Evolutionary conservation across 2,797 vertebrate genomes (phyloP), one percentile per base, ranked within the genome.

Genomic region (Meda fulgida): DNA sequence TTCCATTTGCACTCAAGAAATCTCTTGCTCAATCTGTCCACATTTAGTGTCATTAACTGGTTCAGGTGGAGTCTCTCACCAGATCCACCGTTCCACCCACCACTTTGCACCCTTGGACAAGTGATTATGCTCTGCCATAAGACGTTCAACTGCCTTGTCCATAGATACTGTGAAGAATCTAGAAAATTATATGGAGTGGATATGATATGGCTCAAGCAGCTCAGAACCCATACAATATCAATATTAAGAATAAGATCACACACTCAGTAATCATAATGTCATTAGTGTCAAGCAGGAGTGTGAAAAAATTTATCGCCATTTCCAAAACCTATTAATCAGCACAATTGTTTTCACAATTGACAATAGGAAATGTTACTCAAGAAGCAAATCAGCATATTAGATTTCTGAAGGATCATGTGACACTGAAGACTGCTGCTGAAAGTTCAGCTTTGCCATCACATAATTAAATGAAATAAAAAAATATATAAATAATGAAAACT

Each of bases 1-100:
- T 75, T 48, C 18, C 70, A 63, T 46, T 83, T 34, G 51, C 40
- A 73, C 58, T 83, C 60, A 76, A 34, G 11, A 40, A n/a, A 63
- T 65, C 55, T 38, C 23, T 76, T 66, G 0, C 34, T 65, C 31
- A 9, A 26, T 67, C 46, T 67, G 10, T 26, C 10, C 82, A 21
- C n/a, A 18, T 21, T 79, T 66, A 0, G 1, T 79, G 77, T 21
- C 40, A 79, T 79, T 79, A 79, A 78, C 75, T 78, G 55, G 26
- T 65, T 73, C 38, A 73, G 70, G 26, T 65, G 14, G 29, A 73
- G 11, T 34, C 38, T 43, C 53, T 70, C 16, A 26, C 16, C 66
- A 55, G 6, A 53, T 70, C 31, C 69, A 26, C 14, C 1, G 1
- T 79, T 66, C 19, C 60, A 43, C 51, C 80, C 23, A 71, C 10